These are phyloP conservation scores for Steinernema feltiae DNA, from an alignment of 1,140 invertebrate genomes.

Conservation along the genomic window DNA sequence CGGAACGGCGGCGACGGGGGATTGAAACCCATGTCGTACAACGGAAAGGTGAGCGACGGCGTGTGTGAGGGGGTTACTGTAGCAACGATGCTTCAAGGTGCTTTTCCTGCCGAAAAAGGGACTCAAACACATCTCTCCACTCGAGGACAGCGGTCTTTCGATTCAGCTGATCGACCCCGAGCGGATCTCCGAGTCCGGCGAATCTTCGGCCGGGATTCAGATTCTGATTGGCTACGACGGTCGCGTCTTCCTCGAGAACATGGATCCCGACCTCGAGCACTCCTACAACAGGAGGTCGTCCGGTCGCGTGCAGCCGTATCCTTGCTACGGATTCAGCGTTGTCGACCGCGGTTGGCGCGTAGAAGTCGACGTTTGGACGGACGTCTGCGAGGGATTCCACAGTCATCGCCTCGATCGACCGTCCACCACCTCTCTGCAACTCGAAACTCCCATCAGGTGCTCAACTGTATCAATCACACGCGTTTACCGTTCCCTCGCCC, in stretches of 20 bases:
- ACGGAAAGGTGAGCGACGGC: not conserved
- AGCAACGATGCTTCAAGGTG: conserved; percentile 23
- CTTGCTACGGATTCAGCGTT: conserved; percentile 37
- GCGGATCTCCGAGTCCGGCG: not conserved
- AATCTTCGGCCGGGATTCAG: conserved; percentile 30
- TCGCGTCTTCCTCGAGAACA: conserved; percentile 46
- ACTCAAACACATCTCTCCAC: conserved; percentile 30
- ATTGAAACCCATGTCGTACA: not conserved
- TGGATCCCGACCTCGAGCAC: conserved; percentile 23
- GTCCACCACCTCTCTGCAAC: conserved; percentile 43
- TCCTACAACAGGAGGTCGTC: conserved; percentile 26
- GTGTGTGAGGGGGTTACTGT: not conserved
- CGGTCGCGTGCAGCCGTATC: conserved; percentile 22
- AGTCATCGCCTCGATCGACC: not conserved
- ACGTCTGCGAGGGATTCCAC: conserved; percentile 32
- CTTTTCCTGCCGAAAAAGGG: conserved; percentile 41
- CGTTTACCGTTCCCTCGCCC: not conserved
- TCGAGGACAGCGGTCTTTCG: conserved; percentile 37
- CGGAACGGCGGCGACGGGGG: not conserved
- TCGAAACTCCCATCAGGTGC: conserved; percentile 45
- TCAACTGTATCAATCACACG: not conserved
- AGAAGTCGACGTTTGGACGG: conserved; percentile 47
- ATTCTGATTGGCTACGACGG: conserved; percentile 53
- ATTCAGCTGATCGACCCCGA: conserved; percentile 39
- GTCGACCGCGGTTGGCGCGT: conserved; percentile 50